Base-by-base conservation (phyloP, 37 sponge, comb jelly and placozoan genomes). In the Halichondria panicea region DNA sequence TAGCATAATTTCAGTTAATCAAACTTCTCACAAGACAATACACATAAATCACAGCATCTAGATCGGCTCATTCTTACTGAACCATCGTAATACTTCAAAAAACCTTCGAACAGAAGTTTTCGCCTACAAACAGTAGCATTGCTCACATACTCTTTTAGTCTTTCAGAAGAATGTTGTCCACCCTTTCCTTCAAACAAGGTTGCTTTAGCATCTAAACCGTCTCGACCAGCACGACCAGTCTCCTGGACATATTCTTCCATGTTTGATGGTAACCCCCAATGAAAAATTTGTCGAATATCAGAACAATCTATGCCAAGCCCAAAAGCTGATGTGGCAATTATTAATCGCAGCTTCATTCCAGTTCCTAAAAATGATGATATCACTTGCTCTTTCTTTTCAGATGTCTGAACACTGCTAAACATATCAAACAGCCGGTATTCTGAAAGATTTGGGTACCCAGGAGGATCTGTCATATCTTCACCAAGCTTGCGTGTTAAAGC, bases 301-400 rank as follows among this genome's bases (percentile, higher is more conserved):
- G 83, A 66, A 55, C 75, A 82, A 68, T 84, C 71, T 8, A 84
- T 41, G 24, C 84, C 77, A 69, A 84, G 56, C 24, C 84, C 84
- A 84, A 76, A 84, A 18, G 84, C 84, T 40, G 53, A 45, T 18
- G 84, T 84, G 15, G 76, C 77, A 44, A 75, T 59, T 18, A 76
- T 69, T 35, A 84, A 40, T 31, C 77, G 55, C 22, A 84, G 77
- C 18, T 50, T 70, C 8, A 36, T 37, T 12, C 59, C 62, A 32
- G 0, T 34, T 13, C 39, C 38, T 25, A 52, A 43, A 62, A 84
- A 84, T 38, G 35, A 39, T 25, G 25, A 24, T 59, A 84, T 24
- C 18, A 76, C 69, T 13, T 75, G 37, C 31, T 84, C 76, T 27
- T 69, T 75, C 31, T 62, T 75, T 19, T 76, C 77, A 11, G 52